Conservation (phyloP, 2,113 vertebrate species). For the Tetrao urogallus region DNA sequence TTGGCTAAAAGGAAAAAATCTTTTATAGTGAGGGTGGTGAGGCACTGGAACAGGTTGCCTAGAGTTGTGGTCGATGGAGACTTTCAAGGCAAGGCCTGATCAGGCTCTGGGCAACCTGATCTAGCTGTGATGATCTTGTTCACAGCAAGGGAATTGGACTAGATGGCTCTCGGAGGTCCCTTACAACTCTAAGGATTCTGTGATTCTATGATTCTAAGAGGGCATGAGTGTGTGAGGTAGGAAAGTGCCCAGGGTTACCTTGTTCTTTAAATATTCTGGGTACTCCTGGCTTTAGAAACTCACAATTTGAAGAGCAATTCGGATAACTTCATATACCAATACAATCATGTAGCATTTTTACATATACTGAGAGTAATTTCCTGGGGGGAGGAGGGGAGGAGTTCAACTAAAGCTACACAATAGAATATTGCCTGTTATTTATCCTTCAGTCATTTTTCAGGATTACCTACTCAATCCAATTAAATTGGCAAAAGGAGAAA, state of each 20-base stretch:
- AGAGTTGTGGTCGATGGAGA: too few species aligned
- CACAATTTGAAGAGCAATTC: conserved; percentile 21
- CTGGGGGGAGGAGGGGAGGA: not conserved
- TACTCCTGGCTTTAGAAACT: not conserved
- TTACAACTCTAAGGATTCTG: too few species aligned
- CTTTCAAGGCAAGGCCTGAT: too few species aligned
- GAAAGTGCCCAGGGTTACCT: not conserved
- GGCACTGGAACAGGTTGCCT: too few species aligned
- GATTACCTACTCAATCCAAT: not conserved
- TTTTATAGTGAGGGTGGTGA: too few species aligned
- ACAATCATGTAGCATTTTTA: not conserved
- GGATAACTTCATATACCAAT: conserved; percentile 15
- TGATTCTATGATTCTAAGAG: too few species aligned
- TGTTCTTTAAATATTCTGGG: not conserved
- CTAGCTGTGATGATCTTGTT: too few species aligned
- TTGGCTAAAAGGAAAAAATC: too few species aligned
- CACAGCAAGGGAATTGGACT: too few species aligned
- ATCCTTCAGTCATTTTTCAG: conserved; percentile 29
- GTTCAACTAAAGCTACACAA: conserved; percentile 25
- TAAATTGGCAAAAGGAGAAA: not conserved
- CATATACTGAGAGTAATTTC: not conserved
- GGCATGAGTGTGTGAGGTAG: not conserved
- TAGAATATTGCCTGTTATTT: not conserved
- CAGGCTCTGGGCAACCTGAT: too few species aligned
- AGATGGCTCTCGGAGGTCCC: too few species aligned